A percentile compares a stretch with the other conserved stretches of the same genome.
phyloP scores from a whole-genome alignment of 2,797 vertebrate species.

The Diplodus sargus region DNA sequence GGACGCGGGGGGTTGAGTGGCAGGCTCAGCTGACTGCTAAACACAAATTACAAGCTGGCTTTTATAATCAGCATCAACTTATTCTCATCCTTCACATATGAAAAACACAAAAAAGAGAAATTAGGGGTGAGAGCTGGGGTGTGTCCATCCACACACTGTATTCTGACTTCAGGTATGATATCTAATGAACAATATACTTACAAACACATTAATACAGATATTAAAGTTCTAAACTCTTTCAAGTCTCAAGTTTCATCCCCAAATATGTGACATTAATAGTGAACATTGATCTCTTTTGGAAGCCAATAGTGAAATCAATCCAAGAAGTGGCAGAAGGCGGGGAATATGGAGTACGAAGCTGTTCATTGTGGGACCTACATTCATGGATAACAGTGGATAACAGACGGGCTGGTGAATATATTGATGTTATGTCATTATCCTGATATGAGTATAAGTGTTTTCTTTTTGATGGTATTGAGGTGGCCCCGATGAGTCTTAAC shows the following conservation, averaged over 20 bases:
- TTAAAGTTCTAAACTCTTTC: not conserved
- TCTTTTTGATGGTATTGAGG: no score
- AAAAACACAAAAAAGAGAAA: not conserved
- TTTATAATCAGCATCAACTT: slow-evolving; percentile 18
- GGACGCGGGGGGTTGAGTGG: slow-evolving; percentile 60
- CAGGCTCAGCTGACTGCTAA: slow-evolving; percentile 20
- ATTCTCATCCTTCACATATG: not conserved
- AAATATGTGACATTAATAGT: slow-evolving; percentile 11
- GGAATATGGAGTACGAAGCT: slow-evolving; percentile 27
- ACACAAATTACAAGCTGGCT: slow-evolving; percentile 16
- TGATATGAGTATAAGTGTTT: no score
- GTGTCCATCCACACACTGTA: not conserved
- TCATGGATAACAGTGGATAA: not conserved
- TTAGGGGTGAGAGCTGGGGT: not conserved
- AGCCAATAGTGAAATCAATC: slow-evolving; percentile 21
- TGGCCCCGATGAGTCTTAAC: no score
- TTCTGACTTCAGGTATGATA: not conserved
- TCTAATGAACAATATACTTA: not conserved
- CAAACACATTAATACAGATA: not conserved
- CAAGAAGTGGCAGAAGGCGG: slow-evolving; percentile 62
- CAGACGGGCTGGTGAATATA: no score
- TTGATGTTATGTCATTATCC: no score
- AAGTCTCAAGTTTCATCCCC: not conserved
- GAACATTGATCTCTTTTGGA: slow-evolving; percentile 6
- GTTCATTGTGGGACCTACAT: slow-evolving; percentile 57